phyloP scores from a whole-genome alignment of 2,797 vertebrate genomes.

The Fratercula arctica region DNA sequence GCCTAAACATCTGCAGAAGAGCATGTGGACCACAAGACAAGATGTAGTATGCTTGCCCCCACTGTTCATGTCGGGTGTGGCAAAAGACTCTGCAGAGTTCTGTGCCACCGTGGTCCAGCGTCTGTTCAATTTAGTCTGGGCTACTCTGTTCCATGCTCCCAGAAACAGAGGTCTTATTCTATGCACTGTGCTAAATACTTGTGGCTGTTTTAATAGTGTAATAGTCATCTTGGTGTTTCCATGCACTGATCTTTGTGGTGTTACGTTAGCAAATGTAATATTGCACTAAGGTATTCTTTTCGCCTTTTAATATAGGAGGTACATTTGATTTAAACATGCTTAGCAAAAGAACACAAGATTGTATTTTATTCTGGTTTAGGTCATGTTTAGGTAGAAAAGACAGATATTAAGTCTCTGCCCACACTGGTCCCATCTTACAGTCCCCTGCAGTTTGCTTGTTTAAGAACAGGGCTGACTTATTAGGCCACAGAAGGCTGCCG shows the following conservation, averaged over 20 bases:
- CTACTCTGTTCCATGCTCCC: neutral
- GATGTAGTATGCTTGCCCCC: neutral
- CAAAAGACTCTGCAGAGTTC: neutral
- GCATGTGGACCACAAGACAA: neutral
- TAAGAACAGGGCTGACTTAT: neutral
- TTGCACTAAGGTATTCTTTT: neutral
- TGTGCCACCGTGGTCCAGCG: neutral
- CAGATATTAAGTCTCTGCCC: neutral
- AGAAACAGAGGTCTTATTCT: neutral
- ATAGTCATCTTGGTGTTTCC: neutral
- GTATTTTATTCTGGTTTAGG: neutral
- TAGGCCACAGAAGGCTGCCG: neutral
- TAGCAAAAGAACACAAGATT: neutral
- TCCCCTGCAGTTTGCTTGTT: neutral
- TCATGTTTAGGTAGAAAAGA: neutral
- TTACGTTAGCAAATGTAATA: neutral
- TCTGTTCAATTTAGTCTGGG: neutral
- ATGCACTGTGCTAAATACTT: neutral
- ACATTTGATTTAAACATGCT: neutral
- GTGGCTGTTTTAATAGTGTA: neutral
- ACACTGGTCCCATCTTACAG: neutral
- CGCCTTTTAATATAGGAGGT: neutral
- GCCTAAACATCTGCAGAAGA: neutral
- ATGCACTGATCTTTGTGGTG: neutral
- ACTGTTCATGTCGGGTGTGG: neutral